Base-by-base conservation (phyloP, 2,113 vertebrate species). In the Malurus melanocephalus region DNA sequence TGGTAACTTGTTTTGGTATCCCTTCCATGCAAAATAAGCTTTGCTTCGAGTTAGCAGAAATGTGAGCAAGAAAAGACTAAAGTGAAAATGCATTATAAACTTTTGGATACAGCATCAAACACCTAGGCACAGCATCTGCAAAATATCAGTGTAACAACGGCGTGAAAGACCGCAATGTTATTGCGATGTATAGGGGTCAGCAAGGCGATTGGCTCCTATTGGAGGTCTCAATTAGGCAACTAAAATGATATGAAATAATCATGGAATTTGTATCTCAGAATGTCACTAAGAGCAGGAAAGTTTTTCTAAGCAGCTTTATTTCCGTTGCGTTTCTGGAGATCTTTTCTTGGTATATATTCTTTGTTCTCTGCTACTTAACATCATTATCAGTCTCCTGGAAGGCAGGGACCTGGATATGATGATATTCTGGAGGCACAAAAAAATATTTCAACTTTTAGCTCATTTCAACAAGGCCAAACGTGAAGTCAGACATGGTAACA, bases 331-430 rank as follows among this genome's bases (percentile, higher is more conserved):
- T 79, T 86, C 61, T 71, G 52, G 68, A 90, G 35, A 32, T 20
- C 18, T 16, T 87, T 83, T 78, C 45, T 74, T 87, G 55, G 45
- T 30, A 43, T 57, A 53, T 71, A 49, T 42, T 74, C 52, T 88
- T 83, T 90, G 38, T 69, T 69, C 62, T 46, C 28, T 76, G 66
- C 19, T 81, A 68, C 85, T 88, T 92, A 84, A 77, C 43, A 80
- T 90, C 73, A 90, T 94, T 94, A 88, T 33, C 77, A 32, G 26
- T 30, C 57, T 94, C 88, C 80, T 65, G 77, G 80, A 94, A 94
- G 69, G 80, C 69, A 88, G 51, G 8, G 20, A 84, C 78, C 17
- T 79, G 53, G 32, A 67, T 75, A 32, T 78, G 69, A 78, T 75
- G 57, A 53, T 40, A 62, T 80, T 93, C 56, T 89, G 56, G 76